phyloP scores from a whole-genome alignment of 2,888 invertebrate species.

The Leptarthrus brevirostris region DNA sequence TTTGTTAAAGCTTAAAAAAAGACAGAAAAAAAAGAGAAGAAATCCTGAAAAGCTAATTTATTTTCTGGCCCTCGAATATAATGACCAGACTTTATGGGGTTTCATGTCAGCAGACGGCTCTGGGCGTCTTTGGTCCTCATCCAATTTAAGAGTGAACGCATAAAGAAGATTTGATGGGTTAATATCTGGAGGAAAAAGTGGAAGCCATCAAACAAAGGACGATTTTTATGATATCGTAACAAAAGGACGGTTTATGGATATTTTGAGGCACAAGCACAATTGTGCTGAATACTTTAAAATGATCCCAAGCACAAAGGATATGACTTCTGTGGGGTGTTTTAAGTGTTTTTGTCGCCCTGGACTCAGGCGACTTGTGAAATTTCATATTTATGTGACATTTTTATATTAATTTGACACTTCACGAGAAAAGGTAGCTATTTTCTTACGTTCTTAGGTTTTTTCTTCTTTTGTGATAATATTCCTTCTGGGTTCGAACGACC shows the following conservation, averaged over 20 bases:
- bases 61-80: constrained; percentile 48
- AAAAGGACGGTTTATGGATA: constrained; percentile 44
- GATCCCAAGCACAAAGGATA: neutral
- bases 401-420: constrained; percentile 22
- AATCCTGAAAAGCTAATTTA: constrained; percentile 46
- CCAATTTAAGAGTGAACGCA: constrained; percentile 44
- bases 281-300: constrained; percentile 28
- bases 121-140: constrained; percentile 35
- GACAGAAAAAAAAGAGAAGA: constrained; percentile 16
- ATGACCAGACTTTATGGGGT: constrained; percentile 46
- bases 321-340: neutral
- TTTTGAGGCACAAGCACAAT: constrained; percentile 38
- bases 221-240: constrained; percentile 47
- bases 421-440: too few relatives aligned
- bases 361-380: constrained; percentile 15
- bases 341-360: constrained; percentile 12
- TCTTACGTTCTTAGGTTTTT: too few relatives aligned
- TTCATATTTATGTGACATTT: constrained; percentile 19
- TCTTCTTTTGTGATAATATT: too few relatives aligned
- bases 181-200: constrained; percentile 47
- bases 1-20: constrained; percentile 10
- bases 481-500: too few relatives aligned
- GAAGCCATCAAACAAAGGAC: constrained; percentile 47
- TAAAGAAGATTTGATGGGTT: constrained; percentile 49
- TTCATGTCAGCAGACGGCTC: constrained; percentile 47